Percentiles rank a stretch among this genome's conserved stretches.
These are phyloP conservation scores for Hedya salicella DNA, from an alignment of 2,888 invertebrate genomes.

Conservation along the genomic window DNA sequence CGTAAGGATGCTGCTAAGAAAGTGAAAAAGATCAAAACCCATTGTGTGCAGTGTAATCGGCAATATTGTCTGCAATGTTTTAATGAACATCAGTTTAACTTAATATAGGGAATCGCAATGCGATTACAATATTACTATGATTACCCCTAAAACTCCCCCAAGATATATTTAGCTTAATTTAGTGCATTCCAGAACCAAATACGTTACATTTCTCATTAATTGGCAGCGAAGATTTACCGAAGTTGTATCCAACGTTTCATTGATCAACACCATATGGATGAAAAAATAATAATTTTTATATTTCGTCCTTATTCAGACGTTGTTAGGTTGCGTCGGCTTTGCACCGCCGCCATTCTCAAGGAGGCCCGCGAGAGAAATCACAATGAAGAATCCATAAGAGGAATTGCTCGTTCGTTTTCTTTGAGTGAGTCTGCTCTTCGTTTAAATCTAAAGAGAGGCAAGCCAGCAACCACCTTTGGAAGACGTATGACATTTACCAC, in stretches of 20 bases:
- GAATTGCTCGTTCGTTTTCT: constrained; percentile 5
- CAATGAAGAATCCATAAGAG: constrained; percentile 10
- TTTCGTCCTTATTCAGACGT: too few species aligned
- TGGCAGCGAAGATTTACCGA: too few species aligned
- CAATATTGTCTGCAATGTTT: background rate
- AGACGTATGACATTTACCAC: constrained; percentile 11
- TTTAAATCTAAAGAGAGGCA: constrained; percentile 8
- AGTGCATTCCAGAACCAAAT: too few species aligned
- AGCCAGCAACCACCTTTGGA: constrained; percentile 4
- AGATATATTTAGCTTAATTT: too few species aligned
- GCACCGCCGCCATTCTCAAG: constrained; percentile 4
- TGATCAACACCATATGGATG: too few species aligned
- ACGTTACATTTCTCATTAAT: too few species aligned
- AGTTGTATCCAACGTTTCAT: too few species aligned
- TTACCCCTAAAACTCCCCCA: too few species aligned
- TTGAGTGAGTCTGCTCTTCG: constrained; percentile 5
- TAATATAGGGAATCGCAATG: too few species aligned
- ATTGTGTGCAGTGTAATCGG: background rate
- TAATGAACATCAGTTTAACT: background rate
- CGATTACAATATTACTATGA: too few species aligned
- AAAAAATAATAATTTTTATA: too few species aligned
- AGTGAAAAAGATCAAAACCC: background rate
- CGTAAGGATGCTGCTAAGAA: background rate
- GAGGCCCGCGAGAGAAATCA: constrained; percentile 11
- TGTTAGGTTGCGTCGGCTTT: background rate